phyloP scores from a whole-genome alignment of 2,113 vertebrate species.

The Catharus fuscescens region DNA sequence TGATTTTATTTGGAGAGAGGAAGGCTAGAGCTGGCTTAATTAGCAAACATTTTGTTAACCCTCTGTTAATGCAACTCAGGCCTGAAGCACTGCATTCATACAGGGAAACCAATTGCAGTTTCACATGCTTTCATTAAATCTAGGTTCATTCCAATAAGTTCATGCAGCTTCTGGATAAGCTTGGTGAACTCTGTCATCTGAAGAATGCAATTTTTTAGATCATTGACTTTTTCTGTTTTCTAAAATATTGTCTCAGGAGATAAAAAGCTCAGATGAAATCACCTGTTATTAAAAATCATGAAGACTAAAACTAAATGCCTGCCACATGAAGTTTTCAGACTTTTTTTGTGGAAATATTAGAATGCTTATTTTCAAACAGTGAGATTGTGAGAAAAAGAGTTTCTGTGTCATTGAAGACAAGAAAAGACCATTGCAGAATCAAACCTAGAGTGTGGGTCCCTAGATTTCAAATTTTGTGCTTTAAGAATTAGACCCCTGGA shows the following conservation, averaged over 20 bases:
- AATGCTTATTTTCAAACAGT: background rate
- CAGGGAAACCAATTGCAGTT: background rate
- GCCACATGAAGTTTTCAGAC: background rate
- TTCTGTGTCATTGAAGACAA: background rate
- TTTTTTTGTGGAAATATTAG: background rate
- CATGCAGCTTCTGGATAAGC: background rate
- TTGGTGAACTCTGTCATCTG: background rate
- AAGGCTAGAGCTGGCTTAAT: background rate
- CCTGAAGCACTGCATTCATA: background rate
- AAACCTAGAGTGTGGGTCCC: background rate
- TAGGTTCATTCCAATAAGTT: background rate
- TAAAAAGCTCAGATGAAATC: background rate
- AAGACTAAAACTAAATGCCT: background rate
- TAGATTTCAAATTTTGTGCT: background rate
- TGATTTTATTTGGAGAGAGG: background rate
- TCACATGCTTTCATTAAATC: background rate
- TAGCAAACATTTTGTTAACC: background rate
- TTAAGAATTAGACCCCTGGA: background rate
- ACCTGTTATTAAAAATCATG: background rate
- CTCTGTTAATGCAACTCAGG: background rate
- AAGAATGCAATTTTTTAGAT: background rate
- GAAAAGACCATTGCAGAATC: background rate
- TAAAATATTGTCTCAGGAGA: background rate
- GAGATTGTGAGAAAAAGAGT: background rate
- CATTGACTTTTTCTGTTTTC: background rate